Conservation (phyloP, 2,113 vertebrate species). For the Triplophysa rosa region DNA sequence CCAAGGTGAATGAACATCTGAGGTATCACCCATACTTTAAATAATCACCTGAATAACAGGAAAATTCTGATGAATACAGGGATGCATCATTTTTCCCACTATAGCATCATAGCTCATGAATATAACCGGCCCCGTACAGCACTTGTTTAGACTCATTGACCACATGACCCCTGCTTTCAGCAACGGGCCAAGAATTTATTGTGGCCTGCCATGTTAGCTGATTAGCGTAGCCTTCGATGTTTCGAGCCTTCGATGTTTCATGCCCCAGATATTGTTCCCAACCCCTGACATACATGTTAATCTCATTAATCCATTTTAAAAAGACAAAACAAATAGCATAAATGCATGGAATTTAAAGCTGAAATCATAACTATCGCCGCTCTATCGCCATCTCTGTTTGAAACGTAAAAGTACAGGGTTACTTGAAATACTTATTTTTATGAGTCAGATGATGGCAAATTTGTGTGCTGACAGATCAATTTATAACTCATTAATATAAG, state of each 20-base stretch:
- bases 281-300: conserved; percentile 15
- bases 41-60: too few relatives aligned
- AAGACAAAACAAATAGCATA: neutral
- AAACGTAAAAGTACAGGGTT: too few relatives aligned
- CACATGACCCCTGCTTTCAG: conserved; percentile 18
- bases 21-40: too few relatives aligned
- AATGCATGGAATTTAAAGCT: neutral
- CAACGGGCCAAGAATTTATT: conserved; percentile 34
- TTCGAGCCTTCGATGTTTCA: conserved; percentile 31
- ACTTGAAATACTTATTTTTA: too few relatives aligned
- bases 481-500: too few relatives aligned
- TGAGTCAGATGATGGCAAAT: too few relatives aligned
- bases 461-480: too few relatives aligned
- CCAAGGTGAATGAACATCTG: too few relatives aligned
- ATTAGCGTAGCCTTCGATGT: conserved; percentile 35
- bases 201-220: conserved; percentile 30
- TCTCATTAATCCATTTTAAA: conserved; percentile 1
- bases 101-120: neutral
- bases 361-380: too few relatives aligned
- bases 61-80: neutral
- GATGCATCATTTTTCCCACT: neutral
- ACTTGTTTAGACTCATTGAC: conserved; percentile 25
- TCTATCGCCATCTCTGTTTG: too few relatives aligned
- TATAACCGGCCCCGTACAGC: neutral
- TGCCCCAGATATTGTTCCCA: conserved; percentile 17